Conservation (phyloP, 35 echinoderm and acorn worm species). For the Holothuria glaberrima region DNA sequence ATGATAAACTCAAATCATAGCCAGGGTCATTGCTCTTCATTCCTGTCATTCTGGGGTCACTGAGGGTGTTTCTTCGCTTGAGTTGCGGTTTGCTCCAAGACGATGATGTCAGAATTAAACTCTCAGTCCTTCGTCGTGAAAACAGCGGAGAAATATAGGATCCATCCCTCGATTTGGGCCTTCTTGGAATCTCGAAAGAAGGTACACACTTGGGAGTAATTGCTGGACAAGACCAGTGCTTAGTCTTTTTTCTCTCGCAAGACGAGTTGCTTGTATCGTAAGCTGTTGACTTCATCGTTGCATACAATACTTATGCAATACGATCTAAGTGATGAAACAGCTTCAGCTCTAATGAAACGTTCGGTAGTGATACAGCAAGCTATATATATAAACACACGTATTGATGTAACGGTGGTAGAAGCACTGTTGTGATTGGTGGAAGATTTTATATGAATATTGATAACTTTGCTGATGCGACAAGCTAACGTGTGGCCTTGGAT, state of each 20-base stretch:
- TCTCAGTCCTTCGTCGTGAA: conserved; percentile 18
- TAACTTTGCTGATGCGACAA: too few species aligned
- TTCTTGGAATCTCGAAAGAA: conserved; percentile 32
- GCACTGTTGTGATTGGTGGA: too few species aligned
- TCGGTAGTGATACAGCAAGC: too few species aligned
- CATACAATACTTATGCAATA: too few species aligned
- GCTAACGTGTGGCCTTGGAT: too few species aligned
- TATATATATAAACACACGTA: too few species aligned
- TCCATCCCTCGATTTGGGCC: conserved; percentile 1
- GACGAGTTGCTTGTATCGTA: too few species aligned
- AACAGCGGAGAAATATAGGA: not conserved
- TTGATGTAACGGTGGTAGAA: too few species aligned
- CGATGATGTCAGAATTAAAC: conserved; percentile 1
- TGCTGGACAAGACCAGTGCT: conserved; percentile 4
- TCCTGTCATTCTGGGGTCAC: not conserved
- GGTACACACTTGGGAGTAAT: conserved; percentile 16
- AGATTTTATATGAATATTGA: too few species aligned
- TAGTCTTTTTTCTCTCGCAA: not conserved
- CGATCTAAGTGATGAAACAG: too few species aligned
- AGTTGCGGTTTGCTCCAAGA: not conserved
- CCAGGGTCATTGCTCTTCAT: conserved; percentile 10
- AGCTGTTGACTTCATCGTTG: too few species aligned
- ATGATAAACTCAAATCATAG: conserved; percentile 7
- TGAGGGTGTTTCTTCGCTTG: conserved; percentile 1
- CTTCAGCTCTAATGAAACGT: too few species aligned